phyloP scores from a whole-genome alignment of 2,113 vertebrate genomes.

The Alethe castanea region DNA sequence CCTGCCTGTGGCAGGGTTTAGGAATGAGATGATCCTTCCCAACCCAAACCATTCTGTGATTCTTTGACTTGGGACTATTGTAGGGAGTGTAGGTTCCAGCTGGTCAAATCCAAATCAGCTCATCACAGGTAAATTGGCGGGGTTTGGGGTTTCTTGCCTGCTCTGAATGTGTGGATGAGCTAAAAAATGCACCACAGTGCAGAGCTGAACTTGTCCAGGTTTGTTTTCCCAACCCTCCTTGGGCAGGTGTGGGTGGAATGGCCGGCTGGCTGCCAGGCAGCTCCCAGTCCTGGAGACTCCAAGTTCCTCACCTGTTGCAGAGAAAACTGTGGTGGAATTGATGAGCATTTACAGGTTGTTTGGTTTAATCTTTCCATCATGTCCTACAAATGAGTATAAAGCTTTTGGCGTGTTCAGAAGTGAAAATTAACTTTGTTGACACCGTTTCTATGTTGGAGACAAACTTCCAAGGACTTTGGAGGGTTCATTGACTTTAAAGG shows the following conservation, averaged over 20 bases:
- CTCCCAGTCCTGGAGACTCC: background rate
- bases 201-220: background rate
- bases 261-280: background rate
- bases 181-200: rapidly evolving
- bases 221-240: background rate
- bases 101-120: background rate
- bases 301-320: background rate
- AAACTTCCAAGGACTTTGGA: background rate
- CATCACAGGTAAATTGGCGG: background rate
- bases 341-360: background rate
- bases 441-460: background rate
- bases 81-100: background rate
- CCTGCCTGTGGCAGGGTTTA: background rate
- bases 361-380: background rate
- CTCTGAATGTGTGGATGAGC: background rate
- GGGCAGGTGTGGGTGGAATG: background rate
- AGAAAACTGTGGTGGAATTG: background rate
- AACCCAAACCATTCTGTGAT: background rate
- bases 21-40: background rate
- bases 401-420: background rate
- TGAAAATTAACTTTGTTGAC: background rate
- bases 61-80: background rate
- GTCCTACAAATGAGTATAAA: background rate
- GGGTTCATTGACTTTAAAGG: background rate
- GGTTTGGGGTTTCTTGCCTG: background rate